phyloP scores from a whole-genome alignment of 2,888 invertebrate species.

The Drosophila leonis region DNA sequence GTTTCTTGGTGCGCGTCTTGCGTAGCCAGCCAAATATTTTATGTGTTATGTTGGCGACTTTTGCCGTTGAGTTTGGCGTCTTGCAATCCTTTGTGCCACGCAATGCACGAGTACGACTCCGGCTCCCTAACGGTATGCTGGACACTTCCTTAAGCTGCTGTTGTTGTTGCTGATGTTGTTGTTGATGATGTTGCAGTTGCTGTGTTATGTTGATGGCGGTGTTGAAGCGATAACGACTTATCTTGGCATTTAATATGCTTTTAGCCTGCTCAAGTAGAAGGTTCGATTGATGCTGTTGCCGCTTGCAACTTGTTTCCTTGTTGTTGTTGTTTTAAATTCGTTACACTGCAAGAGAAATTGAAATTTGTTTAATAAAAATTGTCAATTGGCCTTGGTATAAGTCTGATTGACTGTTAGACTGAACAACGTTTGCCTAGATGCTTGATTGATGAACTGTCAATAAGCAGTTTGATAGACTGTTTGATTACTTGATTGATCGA shows the following conservation, averaged over 20 bases:
- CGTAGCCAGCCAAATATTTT: slow-evolving; percentile 79
- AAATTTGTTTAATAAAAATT: slow-evolving; percentile 1
- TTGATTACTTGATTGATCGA: no score
- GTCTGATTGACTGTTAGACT: no score
- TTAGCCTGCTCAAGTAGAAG: slow-evolving; percentile 15
- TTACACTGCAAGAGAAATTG: slow-evolving; percentile 53
- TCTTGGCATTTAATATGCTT: slow-evolving; percentile 62
- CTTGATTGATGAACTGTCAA: no score
- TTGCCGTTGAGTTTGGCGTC: slow-evolving; percentile 79
- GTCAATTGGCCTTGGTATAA: no score
- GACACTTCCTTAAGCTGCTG: slow-evolving; percentile 16
- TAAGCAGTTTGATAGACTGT: no score
- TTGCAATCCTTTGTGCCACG: slow-evolving; percentile 59
- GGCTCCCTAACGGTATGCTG: slow-evolving; percentile 28
- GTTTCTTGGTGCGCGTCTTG: slow-evolving; percentile 76
- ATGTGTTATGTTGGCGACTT: slow-evolving; percentile 82
- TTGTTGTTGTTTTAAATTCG: slow-evolving; percentile 66
- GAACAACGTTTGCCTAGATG: neutral
- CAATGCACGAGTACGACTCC: slow-evolving; percentile 24
- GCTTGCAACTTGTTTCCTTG: slow-evolving; percentile 25
- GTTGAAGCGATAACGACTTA: slow-evolving; percentile 74
- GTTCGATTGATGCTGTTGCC: slow-evolving; percentile 10
- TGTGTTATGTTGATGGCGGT: slow-evolving; percentile 69
- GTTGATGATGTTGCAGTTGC: slow-evolving; percentile 55
- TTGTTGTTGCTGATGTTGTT: slow-evolving; percentile 33